A percentile compares a stretch with the other conserved stretches of the same genome.
These are phyloP conservation scores for Lineus longissimus DNA, from an alignment of 1,140 invertebrate species.

Conservation along the genomic window DNA sequence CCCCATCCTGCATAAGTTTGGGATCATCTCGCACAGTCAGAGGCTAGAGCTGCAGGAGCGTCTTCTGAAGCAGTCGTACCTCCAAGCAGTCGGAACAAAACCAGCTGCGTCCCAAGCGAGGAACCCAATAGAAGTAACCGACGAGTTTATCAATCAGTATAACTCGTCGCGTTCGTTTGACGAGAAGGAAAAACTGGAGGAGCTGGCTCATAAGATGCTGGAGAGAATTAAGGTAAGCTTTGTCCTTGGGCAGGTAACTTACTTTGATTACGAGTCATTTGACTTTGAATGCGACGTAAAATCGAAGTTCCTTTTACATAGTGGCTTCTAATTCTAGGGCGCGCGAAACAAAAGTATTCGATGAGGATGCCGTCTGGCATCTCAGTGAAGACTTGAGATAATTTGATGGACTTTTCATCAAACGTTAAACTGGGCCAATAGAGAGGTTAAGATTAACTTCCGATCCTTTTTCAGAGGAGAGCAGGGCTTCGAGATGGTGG, in stretches of 20 bases:
- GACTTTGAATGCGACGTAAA: no score
- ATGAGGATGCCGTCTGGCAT: no score
- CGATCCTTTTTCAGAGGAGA: constrained; percentile 32
- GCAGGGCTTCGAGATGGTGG: constrained; percentile 39
- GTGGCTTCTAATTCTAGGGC: no score
- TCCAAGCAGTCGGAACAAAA: constrained; percentile 11
- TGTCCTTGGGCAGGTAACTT: background rate
- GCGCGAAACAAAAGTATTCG: no score
- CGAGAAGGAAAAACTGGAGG: constrained; percentile 44
- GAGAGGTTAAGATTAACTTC: no score
- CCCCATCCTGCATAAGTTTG: constrained; percentile 53
- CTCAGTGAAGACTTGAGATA: no score
- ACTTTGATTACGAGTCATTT: no score
- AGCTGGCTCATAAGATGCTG: constrained; percentile 43
- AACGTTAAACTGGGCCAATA: no score
- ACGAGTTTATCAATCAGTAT: constrained; percentile 49
- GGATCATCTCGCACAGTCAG: constrained; percentile 53
- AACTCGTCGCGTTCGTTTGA: constrained; percentile 37
- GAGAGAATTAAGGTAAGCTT: constrained; percentile 48
- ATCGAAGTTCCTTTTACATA: no score
- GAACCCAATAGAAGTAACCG: constrained; percentile 50
- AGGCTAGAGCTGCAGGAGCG: constrained; percentile 49
- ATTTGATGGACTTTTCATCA: no score
- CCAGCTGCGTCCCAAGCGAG: constrained; percentile 18
- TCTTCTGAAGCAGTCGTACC: constrained; percentile 44